Evolutionary conservation across 2,113 vertebrate species (phyloP).

Genomic region (Myanophis thanlyinensis): DNA sequence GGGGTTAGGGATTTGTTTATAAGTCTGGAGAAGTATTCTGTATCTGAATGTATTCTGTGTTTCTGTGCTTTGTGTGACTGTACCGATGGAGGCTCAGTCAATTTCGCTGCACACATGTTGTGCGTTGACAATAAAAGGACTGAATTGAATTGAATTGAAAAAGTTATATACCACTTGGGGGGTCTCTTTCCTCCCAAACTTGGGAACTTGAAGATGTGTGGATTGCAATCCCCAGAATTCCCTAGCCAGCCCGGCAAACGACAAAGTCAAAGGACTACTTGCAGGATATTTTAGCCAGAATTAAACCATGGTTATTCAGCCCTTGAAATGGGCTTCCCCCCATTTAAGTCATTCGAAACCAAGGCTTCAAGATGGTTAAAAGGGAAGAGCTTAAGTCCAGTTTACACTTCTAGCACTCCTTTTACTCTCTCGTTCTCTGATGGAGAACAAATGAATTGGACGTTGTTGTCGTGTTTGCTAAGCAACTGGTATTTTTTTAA

Average conservation of each 20-base stretch:
- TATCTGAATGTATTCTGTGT: too few species aligned
- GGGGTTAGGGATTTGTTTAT: too few species aligned
- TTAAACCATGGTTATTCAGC: not conserved
- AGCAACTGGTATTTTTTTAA: not conserved
- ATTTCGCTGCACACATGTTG: too few species aligned
- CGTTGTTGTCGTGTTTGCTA: not conserved
- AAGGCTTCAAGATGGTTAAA: not conserved
- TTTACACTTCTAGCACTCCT: not conserved
- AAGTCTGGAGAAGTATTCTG: too few species aligned
- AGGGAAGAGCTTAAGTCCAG: not conserved
- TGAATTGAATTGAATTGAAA: too few species aligned
- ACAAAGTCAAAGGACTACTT: not conserved
- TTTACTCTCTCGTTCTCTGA: not conserved
- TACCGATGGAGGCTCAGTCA: too few species aligned
- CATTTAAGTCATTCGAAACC: not conserved
- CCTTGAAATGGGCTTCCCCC: not conserved
- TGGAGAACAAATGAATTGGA: not conserved
- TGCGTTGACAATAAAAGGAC: too few species aligned
- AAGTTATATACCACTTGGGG: not conserved
- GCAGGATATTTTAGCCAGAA: not conserved
- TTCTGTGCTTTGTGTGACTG: too few species aligned
- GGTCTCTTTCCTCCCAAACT: not conserved
- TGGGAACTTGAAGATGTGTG: not conserved
- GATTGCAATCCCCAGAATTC: not conserved
- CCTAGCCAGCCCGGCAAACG: not conserved